phyloP scores from a whole-genome alignment of 2,797 vertebrate species.

The Falco cherrug region DNA sequence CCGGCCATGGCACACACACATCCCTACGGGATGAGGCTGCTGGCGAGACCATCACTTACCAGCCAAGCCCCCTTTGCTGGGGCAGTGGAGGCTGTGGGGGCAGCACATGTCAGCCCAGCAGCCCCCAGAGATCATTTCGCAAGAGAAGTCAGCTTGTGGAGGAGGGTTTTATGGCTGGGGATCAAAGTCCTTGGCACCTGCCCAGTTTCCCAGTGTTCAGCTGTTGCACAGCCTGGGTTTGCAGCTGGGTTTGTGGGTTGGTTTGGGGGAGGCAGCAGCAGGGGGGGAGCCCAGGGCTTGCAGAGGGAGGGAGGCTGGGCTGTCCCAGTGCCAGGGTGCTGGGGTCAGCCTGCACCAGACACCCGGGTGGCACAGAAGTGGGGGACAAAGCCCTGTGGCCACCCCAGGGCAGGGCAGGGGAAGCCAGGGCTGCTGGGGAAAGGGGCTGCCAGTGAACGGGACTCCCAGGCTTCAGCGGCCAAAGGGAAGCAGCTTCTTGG shows the following conservation, averaged over 20 bases:
- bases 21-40: background rate
- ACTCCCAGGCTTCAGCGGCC: accelerated
- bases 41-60: accelerated
- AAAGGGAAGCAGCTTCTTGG: background rate
- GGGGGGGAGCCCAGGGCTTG: background rate
- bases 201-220: background rate
- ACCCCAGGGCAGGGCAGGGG: background rate
- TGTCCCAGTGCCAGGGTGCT: accelerated
- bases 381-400: background rate
- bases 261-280: background rate
- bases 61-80: background rate
- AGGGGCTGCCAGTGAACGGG: background rate
- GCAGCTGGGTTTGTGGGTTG: background rate
- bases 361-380: accelerated
- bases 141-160: background rate
- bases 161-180: constrained; percentile 20
- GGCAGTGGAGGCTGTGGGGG: background rate
- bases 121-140: background rate
- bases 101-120: background rate
- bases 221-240: background rate
- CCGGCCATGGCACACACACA: background rate
- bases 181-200: background rate
- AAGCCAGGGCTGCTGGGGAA: background rate
- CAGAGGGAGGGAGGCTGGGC: accelerated
- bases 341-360: background rate